Evolutionary conservation across 2,797 vertebrate genomes (phyloP), one percentile per base, ranked within the genome.

Genomic region (Cyprinodon diabolis): DNA sequence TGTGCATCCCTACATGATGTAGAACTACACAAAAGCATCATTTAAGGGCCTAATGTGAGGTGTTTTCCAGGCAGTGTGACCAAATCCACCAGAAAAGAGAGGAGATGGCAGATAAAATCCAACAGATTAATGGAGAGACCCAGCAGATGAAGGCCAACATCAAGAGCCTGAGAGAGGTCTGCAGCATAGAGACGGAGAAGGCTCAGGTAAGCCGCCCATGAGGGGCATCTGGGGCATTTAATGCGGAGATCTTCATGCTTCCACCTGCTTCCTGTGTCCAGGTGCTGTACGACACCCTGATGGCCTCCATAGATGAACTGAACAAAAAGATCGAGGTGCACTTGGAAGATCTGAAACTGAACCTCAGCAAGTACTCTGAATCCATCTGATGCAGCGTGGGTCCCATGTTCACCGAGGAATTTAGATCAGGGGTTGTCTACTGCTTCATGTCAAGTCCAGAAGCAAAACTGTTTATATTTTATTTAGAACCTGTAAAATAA

Each of bases 21-120:
- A 30, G 30, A 30, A 30, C 30, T 30, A 30, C 30, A 3, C 19
- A 11, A 37, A 30, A 21, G 9, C 66, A 54, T 21, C 1, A n/a
- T 37, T 67, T 11, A 1, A 67, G 25, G 68, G 49, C 2, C 21
- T 19, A 17, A 70, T 1, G 0, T 10, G 0, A 35, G 0, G 9
- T 66, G 0, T 79, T 71, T 4, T 56, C 1, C 81, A 96, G 95
- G 70, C 85, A 95, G 70, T 95, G 89, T 66, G 89, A 95, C 84
- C 91, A 94, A 70, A 93, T 95, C 74, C 91, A 94, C 19, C 92
- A 93, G 68, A 95, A 95, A 74, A 91, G 94, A 0, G 94, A 95
- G 74, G 93, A 95, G 72, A 92, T 94, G 79, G 94, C 91, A 0
- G 92, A 94, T 30, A 85, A 87, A 71, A 95, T 95, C 55, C 82